phyloP scores from a whole-genome alignment of 2,797 vertebrate species.

The Silurus aristotelis region DNA sequence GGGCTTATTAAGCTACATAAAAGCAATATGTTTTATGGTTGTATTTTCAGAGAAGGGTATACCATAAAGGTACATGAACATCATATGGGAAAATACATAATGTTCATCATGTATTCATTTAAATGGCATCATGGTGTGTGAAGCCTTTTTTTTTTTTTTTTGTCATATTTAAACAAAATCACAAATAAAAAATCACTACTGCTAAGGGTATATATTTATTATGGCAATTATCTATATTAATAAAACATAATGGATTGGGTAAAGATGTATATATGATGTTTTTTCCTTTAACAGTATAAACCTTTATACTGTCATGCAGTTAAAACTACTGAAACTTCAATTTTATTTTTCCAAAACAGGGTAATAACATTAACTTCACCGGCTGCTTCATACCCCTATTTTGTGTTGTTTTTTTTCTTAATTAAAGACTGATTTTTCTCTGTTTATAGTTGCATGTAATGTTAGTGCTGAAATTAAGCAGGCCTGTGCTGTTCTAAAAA shows the following conservation, averaged over 20 bases:
- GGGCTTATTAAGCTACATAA: constrained; percentile 14
- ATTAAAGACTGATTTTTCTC: background rate
- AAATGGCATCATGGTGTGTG: background rate
- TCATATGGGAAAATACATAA: background rate
- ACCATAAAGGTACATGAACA: background rate
- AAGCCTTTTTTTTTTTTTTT: background rate
- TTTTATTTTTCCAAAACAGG: background rate
- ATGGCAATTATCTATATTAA: background rate
- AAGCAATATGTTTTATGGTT: background rate
- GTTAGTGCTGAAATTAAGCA: background rate
- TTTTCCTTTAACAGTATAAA: constrained; percentile 1
- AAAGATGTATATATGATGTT: background rate
- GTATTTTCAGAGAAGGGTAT: background rate
- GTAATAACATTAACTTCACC: too few species aligned
- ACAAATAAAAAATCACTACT: background rate
- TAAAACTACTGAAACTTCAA: background rate
- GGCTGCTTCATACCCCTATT: too few species aligned
- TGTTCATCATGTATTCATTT: background rate
- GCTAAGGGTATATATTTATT: background rate
- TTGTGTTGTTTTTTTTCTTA: too few species aligned
- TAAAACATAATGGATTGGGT: background rate
- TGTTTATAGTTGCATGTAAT: background rate
- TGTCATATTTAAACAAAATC: background rate
- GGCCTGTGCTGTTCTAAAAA: background rate
- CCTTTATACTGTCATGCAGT: background rate